Percentiles rank a stretch among this genome's conserved stretches.
Evolutionary conservation across 92 coral and sea anemone genomes (phyloP).

Genomic region (Actinostola sp.): DNA sequence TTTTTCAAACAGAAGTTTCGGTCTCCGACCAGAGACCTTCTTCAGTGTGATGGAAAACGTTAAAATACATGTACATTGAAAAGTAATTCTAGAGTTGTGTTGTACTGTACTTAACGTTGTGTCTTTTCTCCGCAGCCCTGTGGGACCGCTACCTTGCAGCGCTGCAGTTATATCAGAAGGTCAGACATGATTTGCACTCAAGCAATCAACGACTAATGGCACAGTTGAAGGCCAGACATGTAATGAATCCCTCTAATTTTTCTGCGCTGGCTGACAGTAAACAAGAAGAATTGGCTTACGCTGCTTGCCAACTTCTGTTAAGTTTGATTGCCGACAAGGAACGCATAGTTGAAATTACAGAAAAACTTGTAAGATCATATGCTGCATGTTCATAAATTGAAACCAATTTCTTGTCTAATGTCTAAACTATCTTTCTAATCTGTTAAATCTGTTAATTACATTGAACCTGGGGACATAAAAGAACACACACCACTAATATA

Average conservation of each 20-base stretch:
- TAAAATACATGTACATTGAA: too few species aligned
- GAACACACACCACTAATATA: too few species aligned
- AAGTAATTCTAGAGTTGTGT: background rate
- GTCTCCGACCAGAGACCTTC: too few species aligned
- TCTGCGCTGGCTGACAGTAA: constrained; percentile 46
- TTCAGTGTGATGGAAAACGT: too few species aligned
- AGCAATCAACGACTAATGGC: constrained; percentile 96
- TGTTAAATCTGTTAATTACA: background rate
- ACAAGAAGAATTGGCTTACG: constrained; percentile 56
- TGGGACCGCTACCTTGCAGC: constrained; percentile 91
- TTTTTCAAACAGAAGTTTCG: too few species aligned
- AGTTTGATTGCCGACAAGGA: constrained; percentile 48
- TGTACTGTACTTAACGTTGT: background rate
- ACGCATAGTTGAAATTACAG: constrained; percentile 34
- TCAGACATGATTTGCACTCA: constrained; percentile 97
- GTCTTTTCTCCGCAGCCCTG: constrained; percentile 65
- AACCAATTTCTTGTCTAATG: background rate
- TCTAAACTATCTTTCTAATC: background rate
- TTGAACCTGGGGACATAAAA: too few species aligned
- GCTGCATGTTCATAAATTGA: constrained; percentile 10
- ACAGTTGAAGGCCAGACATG: constrained; percentile 99
- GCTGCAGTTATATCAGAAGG: constrained; percentile 94
- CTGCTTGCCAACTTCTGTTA: constrained; percentile 47
- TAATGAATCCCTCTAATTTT: constrained; percentile 69
- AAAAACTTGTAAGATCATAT: constrained; percentile 31